These are phyloP conservation scores for Thereva unica DNA, from an alignment of 2,888 invertebrate genomes.

Conservation along the genomic window DNA sequence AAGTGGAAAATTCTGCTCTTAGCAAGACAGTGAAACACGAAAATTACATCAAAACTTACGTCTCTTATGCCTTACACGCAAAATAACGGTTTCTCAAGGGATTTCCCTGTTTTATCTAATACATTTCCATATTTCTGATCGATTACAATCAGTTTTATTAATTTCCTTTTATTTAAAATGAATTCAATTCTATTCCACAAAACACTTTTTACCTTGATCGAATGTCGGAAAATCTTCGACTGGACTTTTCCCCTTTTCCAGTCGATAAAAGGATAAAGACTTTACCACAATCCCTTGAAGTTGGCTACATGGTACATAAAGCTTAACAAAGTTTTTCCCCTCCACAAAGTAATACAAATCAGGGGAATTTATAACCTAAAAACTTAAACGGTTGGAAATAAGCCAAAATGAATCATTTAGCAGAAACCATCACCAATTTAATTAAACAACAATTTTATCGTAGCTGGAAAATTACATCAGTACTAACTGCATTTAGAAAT, in stretches of 20 bases:
- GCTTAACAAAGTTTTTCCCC: slow-evolving; percentile 5
- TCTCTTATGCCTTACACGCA: slow-evolving; percentile 16
- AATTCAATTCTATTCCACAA: neutral
- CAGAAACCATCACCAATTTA: too few species aligned
- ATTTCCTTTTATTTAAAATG: slow-evolving; percentile 12
- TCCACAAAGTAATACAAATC: neutral
- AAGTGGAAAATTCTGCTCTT: neutral
- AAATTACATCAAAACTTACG: slow-evolving; percentile 32
- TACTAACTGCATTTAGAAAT: too few species aligned
- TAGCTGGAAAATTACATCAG: too few species aligned
- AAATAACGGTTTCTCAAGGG: slow-evolving; percentile 1
- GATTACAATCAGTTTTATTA: neutral
- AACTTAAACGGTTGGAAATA: too few species aligned
- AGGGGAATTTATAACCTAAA: slow-evolving; percentile 13
- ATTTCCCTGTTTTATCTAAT: slow-evolving; percentile 3
- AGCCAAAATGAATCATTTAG: too few species aligned
- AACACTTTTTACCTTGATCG: slow-evolving; percentile 10
- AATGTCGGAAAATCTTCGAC: slow-evolving; percentile 22
- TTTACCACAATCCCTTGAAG: slow-evolving; percentile 17
- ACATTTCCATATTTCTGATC: slow-evolving; percentile 7
- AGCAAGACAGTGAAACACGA: slow-evolving; percentile 11
- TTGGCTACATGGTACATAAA: slow-evolving; percentile 5
- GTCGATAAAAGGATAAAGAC: slow-evolving; percentile 26
- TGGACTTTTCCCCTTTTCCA: slow-evolving; percentile 15
- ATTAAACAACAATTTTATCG: too few species aligned